Evolutionary conservation across 2,797 vertebrate species (phyloP), one percentile per base, ranked within the genome.

Genomic region (Moxostoma hubbsi): DNA sequence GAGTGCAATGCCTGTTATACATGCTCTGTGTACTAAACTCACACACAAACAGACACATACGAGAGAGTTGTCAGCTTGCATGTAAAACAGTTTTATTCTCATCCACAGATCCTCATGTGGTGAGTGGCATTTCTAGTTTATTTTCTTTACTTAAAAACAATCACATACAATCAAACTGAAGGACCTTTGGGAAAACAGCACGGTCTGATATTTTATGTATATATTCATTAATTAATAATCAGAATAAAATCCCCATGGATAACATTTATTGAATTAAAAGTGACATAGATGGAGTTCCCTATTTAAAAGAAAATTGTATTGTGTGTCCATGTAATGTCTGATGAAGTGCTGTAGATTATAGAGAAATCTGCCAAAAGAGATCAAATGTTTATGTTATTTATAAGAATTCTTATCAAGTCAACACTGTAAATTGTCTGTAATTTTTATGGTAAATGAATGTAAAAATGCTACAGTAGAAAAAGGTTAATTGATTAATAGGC

Each of bases 171-270:
- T 85, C 80, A 83, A 54, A 65, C 66, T 47, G 18, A 73, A 61
- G 71, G 84, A 83, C 82, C 79, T 81, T 79, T 79, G 69, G n/a
- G 53, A 73, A 83, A 73, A 61, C 16, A 50, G 65, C 74, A 46
- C 65, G 62, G 78, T 73, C 70, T 57, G 74, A 62, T 50, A 15
- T 57, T 61, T 47, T 50, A n/a, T 77, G 82, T 69, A 75, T 68
- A 77, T 70, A 81, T 85, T 75, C 53, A 69, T 62, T 63, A 47
- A 57, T 62, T 62, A 73, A 62, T 79, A 73, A 82, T 80, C 81
- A 80, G 72, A 47, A 59, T 67, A n/a, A 72, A 51, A 62, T 74
- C 24, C 66, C 36, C 13, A n/a, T 5, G 51, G 53, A 73, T 53
- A 4, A n/a, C 2, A 24, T 18, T 63, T 73, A 80, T 78, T 46